These are phyloP conservation scores for Drosophila paranaensis DNA, from an alignment of 2,888 invertebrate species.

Conservation along the genomic window DNA sequence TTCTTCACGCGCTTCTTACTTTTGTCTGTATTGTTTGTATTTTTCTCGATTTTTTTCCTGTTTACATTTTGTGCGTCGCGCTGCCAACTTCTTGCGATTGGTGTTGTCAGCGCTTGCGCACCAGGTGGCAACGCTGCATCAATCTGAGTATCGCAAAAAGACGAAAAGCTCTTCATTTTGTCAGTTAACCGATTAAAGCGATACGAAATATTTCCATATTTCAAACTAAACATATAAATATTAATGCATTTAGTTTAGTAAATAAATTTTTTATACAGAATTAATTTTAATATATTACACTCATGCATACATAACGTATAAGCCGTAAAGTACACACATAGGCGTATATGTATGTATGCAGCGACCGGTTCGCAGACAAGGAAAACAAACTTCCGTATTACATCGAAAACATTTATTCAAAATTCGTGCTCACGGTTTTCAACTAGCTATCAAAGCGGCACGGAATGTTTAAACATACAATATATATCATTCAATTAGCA, in stretches of 20 bases:
- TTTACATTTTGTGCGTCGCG: conserved; percentile 64
- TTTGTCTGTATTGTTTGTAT: conserved; percentile 80
- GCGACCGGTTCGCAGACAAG: no score
- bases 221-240: neutral
- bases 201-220: neutral
- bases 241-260: neutral
- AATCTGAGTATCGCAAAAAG: conserved; percentile 9
- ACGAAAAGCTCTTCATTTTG: conserved; percentile 14
- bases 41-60: conserved; percentile 78
- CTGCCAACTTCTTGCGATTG: conserved; percentile 47
- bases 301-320: no score
- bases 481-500: conserved; percentile 32
- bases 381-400: neutral
- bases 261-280: neutral
- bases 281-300: no score
- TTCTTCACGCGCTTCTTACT: conserved; percentile 68
- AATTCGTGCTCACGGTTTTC: conserved; percentile 54
- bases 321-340: no score
- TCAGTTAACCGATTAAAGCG: neutral
- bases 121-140: conserved; percentile 49
- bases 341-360: no score
- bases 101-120: conserved; percentile 32
- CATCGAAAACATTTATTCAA: conserved; percentile 60
- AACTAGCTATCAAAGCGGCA: conserved; percentile 45
- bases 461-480: conserved; percentile 66